Evolutionary conservation across 1,140 invertebrate genomes (phyloP).

Genomic region (Ganaspis sp.): DNA sequence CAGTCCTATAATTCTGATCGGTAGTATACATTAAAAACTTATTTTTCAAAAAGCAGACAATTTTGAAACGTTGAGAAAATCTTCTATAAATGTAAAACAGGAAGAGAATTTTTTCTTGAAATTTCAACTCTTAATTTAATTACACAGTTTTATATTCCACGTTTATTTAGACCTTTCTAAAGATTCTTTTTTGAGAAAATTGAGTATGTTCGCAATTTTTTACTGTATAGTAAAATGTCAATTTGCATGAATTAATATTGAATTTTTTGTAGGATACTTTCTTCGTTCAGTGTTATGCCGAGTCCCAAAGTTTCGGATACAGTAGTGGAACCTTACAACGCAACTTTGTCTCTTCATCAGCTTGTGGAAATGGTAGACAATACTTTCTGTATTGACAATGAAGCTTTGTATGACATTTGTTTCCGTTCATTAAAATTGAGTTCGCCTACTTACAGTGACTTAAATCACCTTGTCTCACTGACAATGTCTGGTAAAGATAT

Average conservation of each 20-base stretch:
- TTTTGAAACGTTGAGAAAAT: too few relatives aligned
- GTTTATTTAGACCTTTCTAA: too few relatives aligned
- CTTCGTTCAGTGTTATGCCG: neutral
- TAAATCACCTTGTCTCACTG: constrained; percentile 79
- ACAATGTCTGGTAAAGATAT: constrained; percentile 7
- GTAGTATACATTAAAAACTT: too few relatives aligned
- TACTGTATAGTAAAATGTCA: neutral
- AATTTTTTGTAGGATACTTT: neutral
- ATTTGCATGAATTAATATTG: neutral
- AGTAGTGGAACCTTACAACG: constrained; percentile 80
- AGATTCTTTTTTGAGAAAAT: too few relatives aligned
- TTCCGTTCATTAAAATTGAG: constrained; percentile 59
- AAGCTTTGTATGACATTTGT: constrained; percentile 79
- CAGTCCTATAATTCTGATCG: too few relatives aligned
- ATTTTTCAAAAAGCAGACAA: too few relatives aligned
- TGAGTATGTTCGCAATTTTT: too few relatives aligned
- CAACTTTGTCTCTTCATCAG: constrained; percentile 78
- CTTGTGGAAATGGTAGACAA: constrained; percentile 79
- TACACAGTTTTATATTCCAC: too few relatives aligned
- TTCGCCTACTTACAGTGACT: constrained; percentile 76
- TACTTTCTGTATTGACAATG: constrained; percentile 79
- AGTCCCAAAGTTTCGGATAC: constrained; percentile 75
- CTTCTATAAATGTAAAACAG: too few relatives aligned
- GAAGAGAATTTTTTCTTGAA: too few relatives aligned
- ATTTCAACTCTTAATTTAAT: neutral